Percentiles rank a stretch among this genome's conserved stretches.
Evolutionary conservation across 2,113 vertebrate species (phyloP).

Genomic region (Heteronetta atricapilla): DNA sequence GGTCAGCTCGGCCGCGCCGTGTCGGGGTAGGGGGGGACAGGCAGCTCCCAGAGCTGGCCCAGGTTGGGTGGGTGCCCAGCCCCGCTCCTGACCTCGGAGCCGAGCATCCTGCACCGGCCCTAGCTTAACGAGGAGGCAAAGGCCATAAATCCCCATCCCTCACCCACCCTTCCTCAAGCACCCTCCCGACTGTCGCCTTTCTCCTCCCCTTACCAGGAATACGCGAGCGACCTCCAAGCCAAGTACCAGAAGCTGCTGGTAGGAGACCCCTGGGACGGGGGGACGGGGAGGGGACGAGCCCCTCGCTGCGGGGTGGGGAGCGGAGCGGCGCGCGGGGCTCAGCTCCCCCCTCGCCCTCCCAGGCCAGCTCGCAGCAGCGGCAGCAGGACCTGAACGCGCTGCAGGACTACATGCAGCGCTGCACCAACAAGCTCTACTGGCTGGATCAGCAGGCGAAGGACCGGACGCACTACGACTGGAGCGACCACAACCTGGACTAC

Average conservation of each 20-base stretch:
- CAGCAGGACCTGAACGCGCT: constrained; percentile 90
- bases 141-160: neutral
- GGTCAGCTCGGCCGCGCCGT: constrained; percentile 59
- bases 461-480: constrained; percentile 93
- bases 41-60: neutral
- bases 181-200: neutral
- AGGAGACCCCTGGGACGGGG: constrained; percentile 9
- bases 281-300: neutral
- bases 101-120: accelerated
- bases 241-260: constrained; percentile 95
- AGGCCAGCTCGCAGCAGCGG: constrained; percentile 79
- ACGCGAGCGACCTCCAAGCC: constrained; percentile 76
- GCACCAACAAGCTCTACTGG: constrained; percentile 99
- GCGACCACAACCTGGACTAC: constrained; percentile 92
- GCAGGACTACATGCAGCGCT: constrained; percentile 97
- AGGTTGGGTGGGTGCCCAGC: neutral
- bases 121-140: neutral
- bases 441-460: constrained; percentile 95
- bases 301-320: neutral
- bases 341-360: neutral
- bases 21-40: neutral
- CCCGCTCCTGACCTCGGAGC: neutral
- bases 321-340: neutral
- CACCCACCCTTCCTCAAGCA: accelerated
- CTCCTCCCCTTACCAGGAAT: constrained; percentile 76